phyloP scores from a whole-genome alignment of 2,113 vertebrate species.

The Ptilonorhynchus violaceus region DNA sequence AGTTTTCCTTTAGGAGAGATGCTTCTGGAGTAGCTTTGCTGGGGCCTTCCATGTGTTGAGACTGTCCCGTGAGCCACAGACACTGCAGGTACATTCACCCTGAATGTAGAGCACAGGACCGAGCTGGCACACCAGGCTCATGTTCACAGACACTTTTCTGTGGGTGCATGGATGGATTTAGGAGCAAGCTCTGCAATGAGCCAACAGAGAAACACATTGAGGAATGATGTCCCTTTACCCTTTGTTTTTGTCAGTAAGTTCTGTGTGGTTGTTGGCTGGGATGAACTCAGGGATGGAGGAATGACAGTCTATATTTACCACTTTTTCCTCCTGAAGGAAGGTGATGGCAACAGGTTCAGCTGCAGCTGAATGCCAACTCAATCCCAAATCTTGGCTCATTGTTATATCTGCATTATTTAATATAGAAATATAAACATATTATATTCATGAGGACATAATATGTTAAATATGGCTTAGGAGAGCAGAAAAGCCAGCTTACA shows the following conservation, averaged over 20 bases:
- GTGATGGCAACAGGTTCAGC: neutral
- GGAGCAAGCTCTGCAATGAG: neutral
- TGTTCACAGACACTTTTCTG: neutral
- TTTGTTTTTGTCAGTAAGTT: neutral
- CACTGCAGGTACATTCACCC: neutral
- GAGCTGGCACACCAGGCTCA: neutral
- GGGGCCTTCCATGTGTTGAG: neutral
- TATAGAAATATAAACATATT: neutral
- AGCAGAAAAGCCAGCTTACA: neutral
- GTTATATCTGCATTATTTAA: neutral
- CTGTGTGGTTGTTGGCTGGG: neutral
- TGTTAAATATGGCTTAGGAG: neutral
- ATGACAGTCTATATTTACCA: neutral
- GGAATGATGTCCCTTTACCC: neutral
- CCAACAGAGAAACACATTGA: neutral
- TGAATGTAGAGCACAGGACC: neutral
- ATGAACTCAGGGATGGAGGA: neutral
- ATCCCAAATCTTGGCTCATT: neutral
- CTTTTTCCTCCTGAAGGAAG: neutral
- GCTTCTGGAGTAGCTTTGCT: neutral
- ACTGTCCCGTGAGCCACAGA: neutral
- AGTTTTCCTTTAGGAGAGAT: neutral
- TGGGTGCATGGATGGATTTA: neutral
- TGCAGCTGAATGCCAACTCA: neutral
- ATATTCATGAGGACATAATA: neutral